Base-by-base conservation (phyloP, 2,888 invertebrate genomes). In the Halictus quadricinctus region DNA sequence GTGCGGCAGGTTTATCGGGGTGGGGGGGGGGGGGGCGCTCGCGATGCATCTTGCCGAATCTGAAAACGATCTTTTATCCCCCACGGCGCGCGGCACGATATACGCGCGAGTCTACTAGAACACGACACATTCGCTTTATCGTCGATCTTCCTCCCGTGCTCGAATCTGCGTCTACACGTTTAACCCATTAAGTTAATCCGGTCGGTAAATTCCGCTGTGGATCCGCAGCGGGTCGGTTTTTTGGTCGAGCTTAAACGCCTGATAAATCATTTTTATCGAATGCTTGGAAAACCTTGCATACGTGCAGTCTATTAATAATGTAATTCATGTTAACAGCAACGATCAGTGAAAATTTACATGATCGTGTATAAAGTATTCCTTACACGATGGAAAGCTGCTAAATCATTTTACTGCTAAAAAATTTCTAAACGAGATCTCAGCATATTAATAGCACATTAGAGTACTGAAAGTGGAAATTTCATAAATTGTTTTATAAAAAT, bases 141-240 rank as follows among this genome's bases (percentile, higher is more conserved):
- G 90, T 88, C 88, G 81, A 89, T 91, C 89, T 90, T 90, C 90
- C 88, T 87, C 77, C 79, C 82, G 43, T 72, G 80, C 78, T 74
- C 82, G 80, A 72, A 70, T 77, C 84, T 64, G 73, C 85, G 88
- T 86, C 88, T 88, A 91, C 91, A 91, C 86, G 90, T 88, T 88
- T 90, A 87, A 87, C 87, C 89, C 87, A 90, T 91, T 90, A 89
- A 88, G 83, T 84, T 90, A 90, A 91, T 91, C 91, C 89, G 83
- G 79, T 87, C 87, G 90, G 88, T 80, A 85, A 81, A 85, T 83
- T 41, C 80, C 75, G n/a, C 66, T 21, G 69, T 18, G 70, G 58
- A 58, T 41, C 66, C 76, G 46, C 46, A 60, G 74, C 70, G 69
- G 83, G 79, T 81, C 74, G n/a, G 74, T 80, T 87, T 87, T 87